Percentiles rank a stretch among this genome's conserved stretches.
Conservation (phyloP, 1,140 invertebrate species). For the Bombus pascuorum region DNA sequence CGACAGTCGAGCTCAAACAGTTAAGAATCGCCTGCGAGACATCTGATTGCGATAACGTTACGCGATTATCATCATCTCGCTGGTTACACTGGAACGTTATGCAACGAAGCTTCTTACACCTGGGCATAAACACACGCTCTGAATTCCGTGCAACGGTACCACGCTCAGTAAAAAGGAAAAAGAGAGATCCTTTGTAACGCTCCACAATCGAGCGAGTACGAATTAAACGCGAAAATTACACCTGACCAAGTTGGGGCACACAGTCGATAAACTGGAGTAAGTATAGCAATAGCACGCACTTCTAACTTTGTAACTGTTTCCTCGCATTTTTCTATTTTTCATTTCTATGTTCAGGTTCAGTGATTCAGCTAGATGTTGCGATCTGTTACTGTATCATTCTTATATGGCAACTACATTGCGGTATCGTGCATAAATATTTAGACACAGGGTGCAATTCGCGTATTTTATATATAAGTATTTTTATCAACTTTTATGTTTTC, state of each 20-base stretch:
- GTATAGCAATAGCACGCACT: not conserved
- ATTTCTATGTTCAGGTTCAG: not conserved
- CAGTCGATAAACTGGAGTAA: not conserved
- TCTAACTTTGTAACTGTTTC: conserved; percentile 1
- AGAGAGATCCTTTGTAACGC: not conserved
- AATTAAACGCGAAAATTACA: conserved; percentile 15
- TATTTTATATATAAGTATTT: no score
- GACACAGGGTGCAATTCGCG: no score
- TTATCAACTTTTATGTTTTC: no score
- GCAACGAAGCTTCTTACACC: conserved; percentile 10
- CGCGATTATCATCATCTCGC: not conserved
- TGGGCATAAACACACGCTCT: not conserved
- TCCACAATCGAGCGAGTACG: not conserved
- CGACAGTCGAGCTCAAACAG: not conserved
- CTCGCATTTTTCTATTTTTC: not conserved
- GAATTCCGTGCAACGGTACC: conserved; percentile 16
- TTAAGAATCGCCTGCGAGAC: not conserved
- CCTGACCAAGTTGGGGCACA: no score
- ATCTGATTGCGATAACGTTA: not conserved
- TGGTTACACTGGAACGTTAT: not conserved
- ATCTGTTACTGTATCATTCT: no score
- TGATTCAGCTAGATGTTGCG: no score
- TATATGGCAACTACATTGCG: no score
- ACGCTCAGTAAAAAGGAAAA: not conserved
- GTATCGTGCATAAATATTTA: no score